A percentile compares a stretch with the other conserved stretches of the same genome.
phyloP scores from a whole-genome alignment of 2,797 vertebrate genomes.

The Picus viridis region DNA sequence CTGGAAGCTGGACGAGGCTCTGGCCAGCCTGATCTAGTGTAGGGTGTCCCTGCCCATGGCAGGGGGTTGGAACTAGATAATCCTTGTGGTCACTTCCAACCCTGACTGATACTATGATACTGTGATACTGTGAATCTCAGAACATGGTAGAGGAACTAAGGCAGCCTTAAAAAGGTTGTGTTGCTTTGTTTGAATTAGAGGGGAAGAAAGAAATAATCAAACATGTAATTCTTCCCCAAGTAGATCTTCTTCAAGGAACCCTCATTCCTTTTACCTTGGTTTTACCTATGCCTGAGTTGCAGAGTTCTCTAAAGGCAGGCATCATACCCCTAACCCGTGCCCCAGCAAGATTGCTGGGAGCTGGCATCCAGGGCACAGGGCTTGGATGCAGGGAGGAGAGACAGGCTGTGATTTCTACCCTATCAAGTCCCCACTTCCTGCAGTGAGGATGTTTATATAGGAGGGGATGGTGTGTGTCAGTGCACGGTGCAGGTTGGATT shows the following conservation, averaged over 20 bases:
- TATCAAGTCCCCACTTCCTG: constrained; percentile 9
- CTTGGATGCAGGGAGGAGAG: background rate
- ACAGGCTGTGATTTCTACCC: background rate
- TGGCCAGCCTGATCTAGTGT: no score
- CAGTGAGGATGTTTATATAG: background rate
- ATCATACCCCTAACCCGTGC: rapidly evolving
- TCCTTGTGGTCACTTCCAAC: no score
- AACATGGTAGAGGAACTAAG: background rate
- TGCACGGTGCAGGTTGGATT: background rate
- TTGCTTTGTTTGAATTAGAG: rapidly evolving
- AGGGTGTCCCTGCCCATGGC: no score
- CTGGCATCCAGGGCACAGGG: background rate
- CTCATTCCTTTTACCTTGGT: background rate
- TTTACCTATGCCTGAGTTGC: background rate
- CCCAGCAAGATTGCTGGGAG: background rate
- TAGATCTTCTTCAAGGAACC: background rate
- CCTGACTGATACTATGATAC: no score
- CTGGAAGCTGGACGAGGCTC: background rate
- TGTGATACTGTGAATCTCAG: background rate
- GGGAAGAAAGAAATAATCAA: background rate
- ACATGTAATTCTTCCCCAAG: background rate
- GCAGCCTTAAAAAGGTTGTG: background rate
- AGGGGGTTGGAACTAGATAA: no score
- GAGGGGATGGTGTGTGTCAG: rapidly evolving
- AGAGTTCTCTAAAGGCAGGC: background rate